Evolutionary conservation across 1,140 invertebrate species (phyloP), one percentile per base, ranked within the genome.

Genomic region (Macrostomum lignano): DNA sequence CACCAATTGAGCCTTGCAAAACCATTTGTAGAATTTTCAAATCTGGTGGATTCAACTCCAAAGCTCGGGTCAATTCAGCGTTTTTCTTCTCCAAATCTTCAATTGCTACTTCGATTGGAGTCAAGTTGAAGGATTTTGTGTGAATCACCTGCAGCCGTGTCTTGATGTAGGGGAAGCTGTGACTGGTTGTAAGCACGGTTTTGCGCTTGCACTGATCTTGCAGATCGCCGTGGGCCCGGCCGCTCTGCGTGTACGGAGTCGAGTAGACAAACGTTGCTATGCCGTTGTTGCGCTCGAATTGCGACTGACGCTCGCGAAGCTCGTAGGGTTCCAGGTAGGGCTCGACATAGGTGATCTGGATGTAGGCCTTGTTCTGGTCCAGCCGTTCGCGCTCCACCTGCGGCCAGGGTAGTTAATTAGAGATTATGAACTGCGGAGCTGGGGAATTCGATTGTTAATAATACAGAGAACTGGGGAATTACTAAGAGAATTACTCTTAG

Each of bases 11-110:
- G 3, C 82, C 82, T 55, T 88, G 81, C 10, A 94, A 63, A 15
- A 93, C 82, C 86, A 94, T 94, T 62, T 93, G 84, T 31, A 94
- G 57, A 54, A 94, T 93, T 60, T 94, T 94, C 6, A 78, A 67
- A 44, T 69, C 84, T 0, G 78, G 69, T 2, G 84, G 82, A 53
- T 88, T 75, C 48, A 82, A 75, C 33, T 65, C 62, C 1, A 76
- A 76, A 1, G 82, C 81, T 7, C 69, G 65, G 5, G 71, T 70
- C 31, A 94, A 60, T 61, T 91, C 66, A 30, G 52, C 43, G 1
- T 70, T 74, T 49, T 91, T 93, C 58, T 88, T 91, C 52, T 86
- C 77, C 41, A 94, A 78, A 52, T 94, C 86, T 62, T 94, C 84
- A 42, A 93, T 91, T 0, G 86, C 86, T 1, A 93, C 84, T 63